Evolutionary conservation across 2,888 invertebrate genomes (phyloP).

Genomic region (Rotaria macrura): DNA sequence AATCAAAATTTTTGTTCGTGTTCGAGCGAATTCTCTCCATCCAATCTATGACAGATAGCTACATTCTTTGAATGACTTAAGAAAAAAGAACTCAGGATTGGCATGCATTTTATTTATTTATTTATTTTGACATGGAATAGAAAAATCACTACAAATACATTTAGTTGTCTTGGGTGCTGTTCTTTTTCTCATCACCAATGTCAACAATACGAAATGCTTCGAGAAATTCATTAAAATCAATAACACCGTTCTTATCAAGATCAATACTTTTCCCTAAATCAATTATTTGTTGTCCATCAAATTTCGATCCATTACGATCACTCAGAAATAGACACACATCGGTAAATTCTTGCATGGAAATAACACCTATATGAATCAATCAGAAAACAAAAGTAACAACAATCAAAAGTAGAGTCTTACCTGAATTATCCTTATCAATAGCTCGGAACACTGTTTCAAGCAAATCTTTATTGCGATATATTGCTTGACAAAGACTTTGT

Average conservation of each 20-base stretch:
- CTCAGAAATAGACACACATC: conserved; percentile 67
- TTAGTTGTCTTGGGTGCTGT: background rate
- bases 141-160: too few species aligned
- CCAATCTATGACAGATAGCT: too few species aligned
- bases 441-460: conserved; percentile 82
- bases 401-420: conserved; percentile 50
- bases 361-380: conserved; percentile 59
- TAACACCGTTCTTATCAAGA: conserved; percentile 79
- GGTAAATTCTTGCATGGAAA: conserved; percentile 78
- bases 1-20: too few species aligned
- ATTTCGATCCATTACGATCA: conserved; percentile 23
- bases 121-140: too few species aligned
- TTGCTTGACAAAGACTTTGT: conserved; percentile 50
- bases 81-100: too few species aligned
- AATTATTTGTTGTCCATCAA: conserved; percentile 59
- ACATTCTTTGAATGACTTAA: too few species aligned
- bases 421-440: conserved; percentile 82
- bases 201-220: conserved; percentile 75
- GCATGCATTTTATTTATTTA: too few species aligned
- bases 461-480: conserved; percentile 77
- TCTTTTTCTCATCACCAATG: background rate
- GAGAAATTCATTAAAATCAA: conserved; percentile 83
- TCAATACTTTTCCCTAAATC: conserved; percentile 81
- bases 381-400: background rate
- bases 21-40: too few species aligned